Percentiles rank a stretch among this genome's conserved stretches.
These are phyloP conservation scores for Odontocolon sp. DNA, from an alignment of 2,888 invertebrate species.

Conservation along the genomic window DNA sequence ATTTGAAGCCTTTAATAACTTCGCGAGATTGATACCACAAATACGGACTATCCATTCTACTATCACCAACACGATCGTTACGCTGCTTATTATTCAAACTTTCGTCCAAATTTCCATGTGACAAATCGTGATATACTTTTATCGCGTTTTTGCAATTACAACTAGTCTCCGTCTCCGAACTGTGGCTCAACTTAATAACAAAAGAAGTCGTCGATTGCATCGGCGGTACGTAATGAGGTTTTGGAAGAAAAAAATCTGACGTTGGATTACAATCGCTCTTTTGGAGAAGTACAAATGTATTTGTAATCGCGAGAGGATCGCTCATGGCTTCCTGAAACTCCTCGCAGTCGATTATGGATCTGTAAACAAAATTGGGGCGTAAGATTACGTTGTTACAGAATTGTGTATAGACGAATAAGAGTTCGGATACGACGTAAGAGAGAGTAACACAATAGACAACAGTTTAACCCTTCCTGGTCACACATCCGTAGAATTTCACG, in stretches of 20 bases:
- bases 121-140: slow-evolving; percentile 71
- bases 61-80: slow-evolving; percentile 14
- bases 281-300: slow-evolving; percentile 77
- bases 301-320: slow-evolving; percentile 74
- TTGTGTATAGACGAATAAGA: too few species aligned
- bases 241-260: slow-evolving; percentile 77
- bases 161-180: slow-evolving; percentile 52
- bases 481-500: too few species aligned
- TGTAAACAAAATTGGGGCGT: slow-evolving; percentile 57
- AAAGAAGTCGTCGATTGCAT: slow-evolving; percentile 65
- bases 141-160: slow-evolving; percentile 72
- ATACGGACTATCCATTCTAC: slow-evolving; percentile 60
- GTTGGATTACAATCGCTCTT: slow-evolving; percentile 72
- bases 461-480: too few species aligned
- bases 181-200: slow-evolving; percentile 70
- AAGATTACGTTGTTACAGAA: neutral
- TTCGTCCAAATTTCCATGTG: slow-evolving; percentile 52
- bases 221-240: slow-evolving; percentile 72
- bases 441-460: too few species aligned
- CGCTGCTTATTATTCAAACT: slow-evolving; percentile 42
- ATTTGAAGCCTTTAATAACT: slow-evolving; percentile 78
- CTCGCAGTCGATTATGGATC: slow-evolving; percentile 75
- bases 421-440: too few species aligned
- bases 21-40: slow-evolving; percentile 78
- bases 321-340: slow-evolving; percentile 77